A percentile compares a stretch with the other conserved stretches of the same genome.
phyloP scores from a whole-genome alignment of 2,113 vertebrate genomes.

The Rhinichthys klamathensis region DNA sequence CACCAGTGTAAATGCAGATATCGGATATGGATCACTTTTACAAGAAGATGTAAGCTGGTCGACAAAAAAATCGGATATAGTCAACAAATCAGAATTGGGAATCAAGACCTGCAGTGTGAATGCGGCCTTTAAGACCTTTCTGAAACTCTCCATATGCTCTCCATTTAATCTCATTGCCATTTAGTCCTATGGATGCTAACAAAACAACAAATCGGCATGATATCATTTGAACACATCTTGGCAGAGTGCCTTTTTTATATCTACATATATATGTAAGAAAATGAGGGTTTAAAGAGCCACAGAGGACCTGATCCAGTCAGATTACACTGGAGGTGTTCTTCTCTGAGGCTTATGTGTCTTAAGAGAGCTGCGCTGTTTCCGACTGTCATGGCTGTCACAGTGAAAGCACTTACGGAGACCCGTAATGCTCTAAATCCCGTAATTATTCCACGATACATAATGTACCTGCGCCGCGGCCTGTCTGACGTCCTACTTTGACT shows the following conservation, averaged over 20 bases:
- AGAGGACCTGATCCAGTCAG: slow-evolving; percentile 35
- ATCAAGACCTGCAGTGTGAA: no score
- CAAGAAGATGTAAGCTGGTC: no score
- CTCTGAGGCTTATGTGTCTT: slow-evolving; percentile 77
- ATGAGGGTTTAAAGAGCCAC: slow-evolving; percentile 22
- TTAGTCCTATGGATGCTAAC: background rate
- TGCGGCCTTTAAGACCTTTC: background rate
- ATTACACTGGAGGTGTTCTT: slow-evolving; percentile 71
- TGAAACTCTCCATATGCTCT: background rate
- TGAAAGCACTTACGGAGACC: slow-evolving; percentile 78
- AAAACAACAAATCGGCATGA: slow-evolving; percentile 23
- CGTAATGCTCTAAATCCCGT: slow-evolving; percentile 82
- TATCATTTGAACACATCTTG: background rate
- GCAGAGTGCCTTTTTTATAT: background rate
- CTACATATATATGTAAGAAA: slow-evolving; percentile 16
- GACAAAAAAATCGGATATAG: no score
- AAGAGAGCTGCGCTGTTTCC: slow-evolving; percentile 64
- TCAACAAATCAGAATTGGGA: no score
- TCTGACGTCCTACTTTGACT: slow-evolving; percentile 74
- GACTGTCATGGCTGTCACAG: slow-evolving; percentile 78
- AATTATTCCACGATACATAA: slow-evolving; percentile 81
- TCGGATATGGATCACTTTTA: no score
- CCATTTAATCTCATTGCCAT: background rate
- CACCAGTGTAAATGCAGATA: no score
- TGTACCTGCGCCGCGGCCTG: slow-evolving; percentile 77